Evolutionary conservation across 2,888 invertebrate species (phyloP).

Genomic region (Ernsta delagoae): DNA sequence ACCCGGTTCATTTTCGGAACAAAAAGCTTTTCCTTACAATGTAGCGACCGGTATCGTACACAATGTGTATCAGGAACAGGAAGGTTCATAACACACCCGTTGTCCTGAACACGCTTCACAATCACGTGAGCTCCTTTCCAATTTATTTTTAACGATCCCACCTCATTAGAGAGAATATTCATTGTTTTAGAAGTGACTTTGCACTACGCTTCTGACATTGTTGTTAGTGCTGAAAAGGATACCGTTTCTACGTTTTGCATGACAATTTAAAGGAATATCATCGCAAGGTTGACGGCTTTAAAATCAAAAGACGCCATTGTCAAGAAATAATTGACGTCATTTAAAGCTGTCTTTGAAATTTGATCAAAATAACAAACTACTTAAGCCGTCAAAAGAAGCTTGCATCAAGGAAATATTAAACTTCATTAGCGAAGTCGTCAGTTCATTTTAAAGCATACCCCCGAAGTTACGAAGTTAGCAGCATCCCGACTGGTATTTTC

Average conservation of each 20-base stretch:
- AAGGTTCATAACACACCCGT: constrained; percentile 9
- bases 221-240: constrained; percentile 14
- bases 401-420: constrained; percentile 30
- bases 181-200: constrained; percentile 30
- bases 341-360: constrained; percentile 2
- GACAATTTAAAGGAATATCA: background rate
- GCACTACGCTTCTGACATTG: constrained; percentile 19
- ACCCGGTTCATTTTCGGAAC: background rate
- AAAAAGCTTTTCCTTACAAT: constrained; percentile 7
- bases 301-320: background rate
- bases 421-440: constrained; percentile 28
- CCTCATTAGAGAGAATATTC: constrained; percentile 30
- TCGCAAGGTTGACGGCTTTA: background rate
- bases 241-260: constrained; percentile 10
- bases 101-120: constrained; percentile 29
- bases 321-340: background rate
- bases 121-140: constrained; percentile 29
- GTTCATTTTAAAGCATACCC: constrained; percentile 33
- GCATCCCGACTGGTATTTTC: constrained; percentile 24
- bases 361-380: constrained; percentile 7
- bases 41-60: background rate
- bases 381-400: constrained; percentile 18
- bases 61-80: constrained; percentile 22
- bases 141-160: constrained; percentile 38
- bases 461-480: constrained; percentile 31